Conservation (phyloP, 1,140 invertebrate species). For the Drosophila tristis region DNA sequence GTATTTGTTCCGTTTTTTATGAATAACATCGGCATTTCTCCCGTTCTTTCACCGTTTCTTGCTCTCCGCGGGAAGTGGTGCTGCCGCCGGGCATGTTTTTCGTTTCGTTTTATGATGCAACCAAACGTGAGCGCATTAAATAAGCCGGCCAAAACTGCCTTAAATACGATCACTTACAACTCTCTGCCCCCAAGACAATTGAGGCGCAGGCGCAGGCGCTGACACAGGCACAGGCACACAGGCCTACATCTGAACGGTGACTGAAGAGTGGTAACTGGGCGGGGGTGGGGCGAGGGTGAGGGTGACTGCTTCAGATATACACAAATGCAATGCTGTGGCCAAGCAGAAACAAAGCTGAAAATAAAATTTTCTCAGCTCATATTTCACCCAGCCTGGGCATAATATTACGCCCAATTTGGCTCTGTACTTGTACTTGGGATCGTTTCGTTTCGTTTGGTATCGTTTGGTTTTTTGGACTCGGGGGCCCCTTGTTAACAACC, state of each 20-base stretch:
- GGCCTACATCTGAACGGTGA: not conserved
- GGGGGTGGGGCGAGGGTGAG: not conserved
- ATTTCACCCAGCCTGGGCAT: conserved; percentile 72
- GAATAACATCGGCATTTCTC: conserved; percentile 1
- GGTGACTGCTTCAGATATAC: conserved; percentile 20
- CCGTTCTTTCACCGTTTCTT: not conserved
- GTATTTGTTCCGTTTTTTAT: conserved; percentile 34
- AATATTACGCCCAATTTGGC: conserved; percentile 79
- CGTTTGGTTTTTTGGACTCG: conserved; percentile 37
- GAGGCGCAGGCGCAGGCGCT: conserved; percentile 21
- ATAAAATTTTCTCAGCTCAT: conserved; percentile 81
- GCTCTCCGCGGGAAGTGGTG: not conserved
- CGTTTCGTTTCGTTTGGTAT: conserved; percentile 18
- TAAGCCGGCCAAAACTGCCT: conserved; percentile 30
- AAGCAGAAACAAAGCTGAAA: conserved; percentile 57
- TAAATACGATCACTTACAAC: conserved; percentile 30
- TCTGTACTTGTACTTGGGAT: conserved; percentile 49
- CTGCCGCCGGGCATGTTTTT: not conserved
- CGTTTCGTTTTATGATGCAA: conserved; percentile 1
- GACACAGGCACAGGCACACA: conserved; percentile 13
- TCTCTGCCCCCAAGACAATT: conserved; percentile 30
- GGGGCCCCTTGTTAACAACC: conserved; percentile 76
- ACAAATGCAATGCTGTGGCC: conserved; percentile 50
- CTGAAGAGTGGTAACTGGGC: not conserved
- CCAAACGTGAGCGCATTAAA: conserved; percentile 32